phyloP scores from a whole-genome alignment of 2,888 invertebrate species.

The Blastobasis adustella region DNA sequence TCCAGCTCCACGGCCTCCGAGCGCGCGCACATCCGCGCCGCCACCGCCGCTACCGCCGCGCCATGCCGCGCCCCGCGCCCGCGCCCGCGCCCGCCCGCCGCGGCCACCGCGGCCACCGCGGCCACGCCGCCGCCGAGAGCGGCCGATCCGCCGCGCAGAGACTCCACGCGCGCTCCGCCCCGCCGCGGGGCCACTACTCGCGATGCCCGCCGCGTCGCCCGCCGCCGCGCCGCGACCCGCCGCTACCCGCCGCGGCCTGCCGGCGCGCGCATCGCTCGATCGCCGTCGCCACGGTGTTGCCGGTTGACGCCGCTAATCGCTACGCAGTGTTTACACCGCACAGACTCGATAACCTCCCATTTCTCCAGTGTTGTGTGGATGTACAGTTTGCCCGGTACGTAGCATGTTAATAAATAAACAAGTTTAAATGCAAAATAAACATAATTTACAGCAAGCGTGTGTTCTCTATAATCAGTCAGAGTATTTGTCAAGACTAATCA shows the following conservation, averaged over 20 bases:
- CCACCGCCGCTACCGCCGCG: conserved; percentile 79
- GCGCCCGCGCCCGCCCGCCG: conserved; percentile 35
- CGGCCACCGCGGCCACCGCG: conserved; percentile 40
- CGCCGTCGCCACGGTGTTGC: conserved; percentile 33
- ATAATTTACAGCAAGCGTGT: no score
- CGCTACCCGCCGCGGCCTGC: conserved; percentile 23
- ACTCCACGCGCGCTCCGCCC: conserved; percentile 47
- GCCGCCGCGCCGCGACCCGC: conserved; percentile 24
- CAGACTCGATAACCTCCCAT: no score
- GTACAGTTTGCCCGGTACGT: no score
- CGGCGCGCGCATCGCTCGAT: conserved; percentile 36
- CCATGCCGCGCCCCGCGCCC: conserved; percentile 54
- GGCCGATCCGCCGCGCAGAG: conserved; percentile 38
- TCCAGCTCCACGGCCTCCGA: conserved; percentile 86
- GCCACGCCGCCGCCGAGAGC: conserved; percentile 32
- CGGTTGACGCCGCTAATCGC: conserved; percentile 8
- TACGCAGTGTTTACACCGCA: conserved; percentile 5
- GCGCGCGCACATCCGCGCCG: conserved; percentile 86
- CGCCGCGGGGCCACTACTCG: conserved; percentile 42
- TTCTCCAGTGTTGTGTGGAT: no score
- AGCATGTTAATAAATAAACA: no score
- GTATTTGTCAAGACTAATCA: no score
- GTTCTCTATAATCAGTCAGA: no score
- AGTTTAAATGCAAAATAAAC: no score
- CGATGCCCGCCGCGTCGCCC: conserved; percentile 21